Conservation (phyloP, 2,797 vertebrate genomes). For the Gorsachius magnificus region DNA sequence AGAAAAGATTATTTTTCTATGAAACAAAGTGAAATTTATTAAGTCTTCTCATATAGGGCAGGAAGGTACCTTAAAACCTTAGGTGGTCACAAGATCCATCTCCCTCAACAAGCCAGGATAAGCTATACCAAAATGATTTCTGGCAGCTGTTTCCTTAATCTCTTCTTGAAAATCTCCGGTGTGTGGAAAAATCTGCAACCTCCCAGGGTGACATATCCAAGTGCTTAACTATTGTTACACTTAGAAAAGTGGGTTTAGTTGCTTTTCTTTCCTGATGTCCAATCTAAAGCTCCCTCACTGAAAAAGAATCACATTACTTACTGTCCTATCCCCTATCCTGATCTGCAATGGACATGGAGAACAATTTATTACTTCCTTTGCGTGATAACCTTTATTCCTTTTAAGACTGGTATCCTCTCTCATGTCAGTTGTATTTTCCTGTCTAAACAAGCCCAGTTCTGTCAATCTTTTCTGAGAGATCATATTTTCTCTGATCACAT, state of each 20-base stretch:
- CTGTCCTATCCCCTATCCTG: background rate
- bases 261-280: background rate
- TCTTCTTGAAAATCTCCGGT: background rate
- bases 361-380: background rate
- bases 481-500: background rate
- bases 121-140: background rate
- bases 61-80: background rate
- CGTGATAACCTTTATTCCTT: background rate
- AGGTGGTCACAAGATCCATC: background rate
- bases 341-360: background rate
- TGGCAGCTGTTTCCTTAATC: conserved; percentile 37
- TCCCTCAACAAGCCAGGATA: background rate
- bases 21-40: background rate
- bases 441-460: background rate
- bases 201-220: background rate
- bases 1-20: background rate
- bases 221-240: background rate
- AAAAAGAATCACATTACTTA: background rate
- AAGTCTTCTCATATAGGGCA: background rate
- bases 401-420: background rate
- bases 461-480: background rate
- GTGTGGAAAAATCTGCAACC: background rate
- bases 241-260: background rate
- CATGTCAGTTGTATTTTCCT: background rate
- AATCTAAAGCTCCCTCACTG: background rate